Conservation (phyloP, 2,797 vertebrate species). For the Artibeus lituratus region DNA sequence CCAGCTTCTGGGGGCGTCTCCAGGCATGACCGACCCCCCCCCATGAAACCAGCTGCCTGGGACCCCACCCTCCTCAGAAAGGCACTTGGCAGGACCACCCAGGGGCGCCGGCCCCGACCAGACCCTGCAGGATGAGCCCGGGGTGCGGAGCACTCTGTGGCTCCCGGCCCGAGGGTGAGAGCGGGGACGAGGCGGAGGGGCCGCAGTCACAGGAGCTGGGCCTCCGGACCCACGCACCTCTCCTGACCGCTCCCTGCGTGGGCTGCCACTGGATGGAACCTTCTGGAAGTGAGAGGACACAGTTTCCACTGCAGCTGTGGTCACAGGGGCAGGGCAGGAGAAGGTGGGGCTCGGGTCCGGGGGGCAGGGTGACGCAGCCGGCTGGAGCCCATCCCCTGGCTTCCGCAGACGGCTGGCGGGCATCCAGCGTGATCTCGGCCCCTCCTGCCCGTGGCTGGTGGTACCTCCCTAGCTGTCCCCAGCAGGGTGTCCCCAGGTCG, state of each 20-base stretch:
- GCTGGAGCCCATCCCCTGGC: not conserved
- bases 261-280: not conserved
- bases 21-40: not conserved
- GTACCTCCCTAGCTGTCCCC: not conserved
- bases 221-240: fast-evolving
- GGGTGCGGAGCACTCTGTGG: not conserved
- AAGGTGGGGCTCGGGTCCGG: fast-evolving
- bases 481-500: not conserved
- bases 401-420: not conserved
- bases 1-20: not conserved
- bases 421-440: not conserved
- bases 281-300: not conserved
- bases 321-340: not conserved
- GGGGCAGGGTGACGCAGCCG: not conserved
- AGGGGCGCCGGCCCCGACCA: not conserved
- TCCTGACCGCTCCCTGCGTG: too few relatives aligned
- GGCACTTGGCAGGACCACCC: not conserved
- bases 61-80: not conserved
- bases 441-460: too few relatives aligned
- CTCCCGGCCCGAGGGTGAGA: too few relatives aligned
- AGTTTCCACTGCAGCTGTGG: too few relatives aligned
- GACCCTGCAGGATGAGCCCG: not conserved
- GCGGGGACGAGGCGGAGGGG: too few relatives aligned
- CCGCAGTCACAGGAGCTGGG: not conserved
- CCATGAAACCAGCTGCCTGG: not conserved